A percentile compares a stretch with the other conserved stretches of the same genome.
Conservation (phyloP, 2,888 invertebrate species). For the Sarcophaga variegata region DNA sequence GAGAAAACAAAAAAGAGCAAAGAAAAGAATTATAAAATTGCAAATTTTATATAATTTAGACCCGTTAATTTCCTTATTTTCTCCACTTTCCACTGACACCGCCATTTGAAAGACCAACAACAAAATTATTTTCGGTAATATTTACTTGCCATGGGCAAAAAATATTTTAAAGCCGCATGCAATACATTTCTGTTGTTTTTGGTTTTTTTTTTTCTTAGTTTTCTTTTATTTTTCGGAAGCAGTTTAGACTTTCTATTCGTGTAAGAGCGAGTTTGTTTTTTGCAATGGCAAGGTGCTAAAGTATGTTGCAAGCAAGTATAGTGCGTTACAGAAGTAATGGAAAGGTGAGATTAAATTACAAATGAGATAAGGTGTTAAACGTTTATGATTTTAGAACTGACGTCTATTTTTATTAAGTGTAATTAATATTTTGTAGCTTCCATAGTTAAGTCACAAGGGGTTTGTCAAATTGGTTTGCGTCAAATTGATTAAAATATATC, state of each 20-base stretch:
- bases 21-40: constrained; percentile 12
- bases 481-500: too few relatives aligned
- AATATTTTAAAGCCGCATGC: constrained; percentile 38
- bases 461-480: too few relatives aligned
- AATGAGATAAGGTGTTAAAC: too few relatives aligned
- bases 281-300: constrained; percentile 1
- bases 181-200: neutral
- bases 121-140: constrained; percentile 36
- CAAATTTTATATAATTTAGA: neutral
- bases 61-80: neutral
- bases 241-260: neutral
- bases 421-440: too few relatives aligned
- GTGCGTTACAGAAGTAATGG: neutral
- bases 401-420: too few relatives aligned
- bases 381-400: too few relatives aligned
- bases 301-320: neutral
- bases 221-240: constrained; percentile 26
- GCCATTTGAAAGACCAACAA: constrained; percentile 40
- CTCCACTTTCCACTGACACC: neutral
- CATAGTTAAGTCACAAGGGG: too few relatives aligned
- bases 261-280: neutral
- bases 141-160: constrained; percentile 30
- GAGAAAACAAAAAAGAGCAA: neutral
- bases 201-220: neutral
- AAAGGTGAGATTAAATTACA: neutral